A percentile compares a stretch with the other conserved stretches of the same genome.
These are phyloP conservation scores for Crypturellus tataupa DNA, from an alignment of 2,797 vertebrate genomes.

Conservation along the genomic window DNA sequence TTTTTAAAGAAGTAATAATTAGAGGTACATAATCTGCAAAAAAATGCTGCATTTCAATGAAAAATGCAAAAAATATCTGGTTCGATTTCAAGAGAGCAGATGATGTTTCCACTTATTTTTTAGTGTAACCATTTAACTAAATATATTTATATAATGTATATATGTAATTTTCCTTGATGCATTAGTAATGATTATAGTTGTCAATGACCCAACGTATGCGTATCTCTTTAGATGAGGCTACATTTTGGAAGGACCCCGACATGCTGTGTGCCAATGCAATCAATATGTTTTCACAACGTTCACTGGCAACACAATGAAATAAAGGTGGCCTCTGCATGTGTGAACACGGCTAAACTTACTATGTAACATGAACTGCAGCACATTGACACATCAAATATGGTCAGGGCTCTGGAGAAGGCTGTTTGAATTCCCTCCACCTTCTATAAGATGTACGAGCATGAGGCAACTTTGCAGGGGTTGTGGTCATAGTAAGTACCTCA, in stretches of 20 bases:
- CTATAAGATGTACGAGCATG: neutral
- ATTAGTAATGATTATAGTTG: neutral
- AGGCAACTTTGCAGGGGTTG: neutral
- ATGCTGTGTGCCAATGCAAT: neutral
- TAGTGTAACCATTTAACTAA: constrained; percentile 8
- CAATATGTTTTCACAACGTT: neutral
- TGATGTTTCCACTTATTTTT: neutral
- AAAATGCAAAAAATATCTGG: neutral
- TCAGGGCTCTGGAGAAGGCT: neutral
- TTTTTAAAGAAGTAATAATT: constrained; percentile 34
- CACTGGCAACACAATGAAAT: neutral
- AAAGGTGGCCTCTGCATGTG: neutral
- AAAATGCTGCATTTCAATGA: constrained; percentile 6
- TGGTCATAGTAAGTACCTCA: neutral
- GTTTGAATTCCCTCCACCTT: neutral
- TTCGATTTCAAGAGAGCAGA: neutral
- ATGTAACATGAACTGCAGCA: neutral
- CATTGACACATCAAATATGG: neutral
- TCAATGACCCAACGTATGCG: neutral
- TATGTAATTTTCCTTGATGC: neutral
- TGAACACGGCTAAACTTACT: neutral
- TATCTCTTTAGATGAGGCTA: neutral
- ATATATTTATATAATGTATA: neutral
- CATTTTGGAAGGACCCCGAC: neutral
- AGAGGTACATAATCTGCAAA: neutral